These are phyloP conservation scores for Eunapius fragilis DNA, from an alignment of 37 sponge, comb jelly and placozoan genomes.

Conservation along the genomic window DNA sequence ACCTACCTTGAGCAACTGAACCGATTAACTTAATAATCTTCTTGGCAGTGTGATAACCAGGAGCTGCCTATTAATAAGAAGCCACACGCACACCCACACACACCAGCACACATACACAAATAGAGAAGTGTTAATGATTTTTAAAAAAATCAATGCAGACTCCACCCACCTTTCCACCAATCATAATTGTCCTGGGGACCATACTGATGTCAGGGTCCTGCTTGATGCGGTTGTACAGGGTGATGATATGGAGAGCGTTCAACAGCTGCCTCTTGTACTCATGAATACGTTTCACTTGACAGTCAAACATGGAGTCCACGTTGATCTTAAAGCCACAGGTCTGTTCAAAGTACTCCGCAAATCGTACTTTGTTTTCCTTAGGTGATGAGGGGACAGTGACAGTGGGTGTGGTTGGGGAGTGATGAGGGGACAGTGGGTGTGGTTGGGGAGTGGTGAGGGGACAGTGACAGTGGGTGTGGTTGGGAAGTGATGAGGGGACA, in stretches of 20 bases:
- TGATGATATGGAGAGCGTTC: constrained; percentile 96
- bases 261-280: constrained; percentile 99
- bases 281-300: constrained; percentile 98
- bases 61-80: constrained; percentile 83
- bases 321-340: constrained; percentile 76
- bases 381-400: too few species aligned
- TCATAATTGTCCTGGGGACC: constrained; percentile 88
- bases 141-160: neutral
- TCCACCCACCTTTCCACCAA: constrained; percentile 92
- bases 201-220: constrained; percentile 70
- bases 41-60: constrained; percentile 98
- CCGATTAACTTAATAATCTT: constrained; percentile 92
- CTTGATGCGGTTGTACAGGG: constrained; percentile 97
- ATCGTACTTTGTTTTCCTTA: constrained; percentile 93
- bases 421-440: too few species aligned
- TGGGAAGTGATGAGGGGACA: too few species aligned
- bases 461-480: too few species aligned
- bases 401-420: too few species aligned
- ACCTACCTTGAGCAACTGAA: constrained; percentile 80
- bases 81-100: neutral
- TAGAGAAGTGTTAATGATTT: too few species aligned
- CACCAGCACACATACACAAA: too few species aligned
- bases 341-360: constrained; percentile 81
- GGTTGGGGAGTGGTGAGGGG: too few species aligned
- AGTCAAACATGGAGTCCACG: constrained; percentile 91